Percentiles rank a stretch among this genome's conserved stretches.
phyloP scores from a whole-genome alignment of 2,113 vertebrate genomes.

The Hypanus sabinus region DNA sequence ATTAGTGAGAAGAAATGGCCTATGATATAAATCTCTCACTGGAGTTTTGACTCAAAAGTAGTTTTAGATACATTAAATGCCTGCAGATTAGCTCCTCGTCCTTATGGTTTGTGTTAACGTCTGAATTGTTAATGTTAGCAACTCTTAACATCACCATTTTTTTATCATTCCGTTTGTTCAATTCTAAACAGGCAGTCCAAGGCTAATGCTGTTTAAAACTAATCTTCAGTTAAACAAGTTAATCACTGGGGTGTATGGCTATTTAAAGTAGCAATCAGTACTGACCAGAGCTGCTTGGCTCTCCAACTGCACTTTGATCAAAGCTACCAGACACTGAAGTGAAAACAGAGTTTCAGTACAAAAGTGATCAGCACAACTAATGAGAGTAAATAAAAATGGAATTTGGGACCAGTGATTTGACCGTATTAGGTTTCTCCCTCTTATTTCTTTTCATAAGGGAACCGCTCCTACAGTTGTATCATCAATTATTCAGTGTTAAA shows the following conservation, averaged over 20 bases:
- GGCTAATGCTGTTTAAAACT: background rate
- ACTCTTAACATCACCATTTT: background rate
- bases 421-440: background rate
- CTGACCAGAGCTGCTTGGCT: background rate
- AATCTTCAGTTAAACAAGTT: background rate
- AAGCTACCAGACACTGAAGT: background rate
- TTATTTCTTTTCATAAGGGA: background rate
- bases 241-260: background rate
- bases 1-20: background rate
- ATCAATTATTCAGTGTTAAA: constrained; percentile 11
- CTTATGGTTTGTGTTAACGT: background rate
- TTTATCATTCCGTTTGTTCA: background rate
- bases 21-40: background rate
- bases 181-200: background rate
- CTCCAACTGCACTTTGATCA: background rate
- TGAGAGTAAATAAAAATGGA: background rate
- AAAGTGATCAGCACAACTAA: background rate
- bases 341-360: background rate
- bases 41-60: background rate
- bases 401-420: background rate
- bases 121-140: background rate
- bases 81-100: background rate
- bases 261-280: background rate
- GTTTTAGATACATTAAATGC: background rate
- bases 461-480: background rate